These are phyloP conservation scores for Setophaga coronata DNA, from an alignment of 2,113 vertebrate species.

Conservation along the genomic window DNA sequence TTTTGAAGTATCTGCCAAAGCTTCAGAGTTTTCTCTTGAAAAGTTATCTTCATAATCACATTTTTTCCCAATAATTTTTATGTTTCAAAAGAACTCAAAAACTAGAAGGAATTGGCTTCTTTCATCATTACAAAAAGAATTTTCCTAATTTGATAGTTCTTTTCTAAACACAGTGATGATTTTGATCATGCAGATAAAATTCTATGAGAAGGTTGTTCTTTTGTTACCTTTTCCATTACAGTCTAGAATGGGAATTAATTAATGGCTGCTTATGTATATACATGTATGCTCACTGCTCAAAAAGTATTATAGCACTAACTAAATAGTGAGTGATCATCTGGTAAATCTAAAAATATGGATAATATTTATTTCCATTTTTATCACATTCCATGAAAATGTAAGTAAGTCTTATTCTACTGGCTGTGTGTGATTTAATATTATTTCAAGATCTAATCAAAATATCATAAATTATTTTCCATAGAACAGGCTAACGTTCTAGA, in stretches of 20 bases:
- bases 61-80: neutral
- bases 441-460: neutral
- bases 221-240: neutral
- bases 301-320: neutral
- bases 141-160: neutral
- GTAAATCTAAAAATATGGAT: neutral
- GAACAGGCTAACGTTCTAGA: neutral
- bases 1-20: neutral
- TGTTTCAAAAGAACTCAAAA: neutral
- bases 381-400: fast-evolving
- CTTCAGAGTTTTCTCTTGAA: neutral
- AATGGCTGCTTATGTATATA: neutral
- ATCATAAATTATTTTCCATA: neutral
- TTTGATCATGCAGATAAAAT: neutral
- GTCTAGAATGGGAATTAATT: neutral
- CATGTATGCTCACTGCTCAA: fast-evolving
- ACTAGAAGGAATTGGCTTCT: neutral
- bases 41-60: neutral
- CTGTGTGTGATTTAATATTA: neutral
- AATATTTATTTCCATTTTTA: neutral
- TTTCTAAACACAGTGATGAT: neutral
- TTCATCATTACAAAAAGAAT: neutral
- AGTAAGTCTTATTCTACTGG: neutral
- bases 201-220: neutral
- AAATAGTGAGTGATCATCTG: neutral